Percentiles rank a stretch among this genome's conserved stretches.
Conservation (phyloP, 2,797 vertebrate genomes). For the Hydrolagus colliei region DNA sequence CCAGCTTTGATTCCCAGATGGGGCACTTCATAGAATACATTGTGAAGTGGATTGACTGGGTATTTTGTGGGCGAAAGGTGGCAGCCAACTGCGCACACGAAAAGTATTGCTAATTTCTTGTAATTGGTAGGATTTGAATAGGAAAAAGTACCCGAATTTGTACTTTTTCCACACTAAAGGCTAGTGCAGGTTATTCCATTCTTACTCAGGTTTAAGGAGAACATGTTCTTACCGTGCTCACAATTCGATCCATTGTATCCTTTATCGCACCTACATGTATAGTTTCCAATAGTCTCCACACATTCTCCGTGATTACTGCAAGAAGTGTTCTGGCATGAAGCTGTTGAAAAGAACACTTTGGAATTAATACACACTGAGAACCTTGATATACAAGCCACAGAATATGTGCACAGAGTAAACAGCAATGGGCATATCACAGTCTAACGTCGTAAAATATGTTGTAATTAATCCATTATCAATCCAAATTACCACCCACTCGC, state of each 20-base stretch:
- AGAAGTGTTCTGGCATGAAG: constrained; percentile 55
- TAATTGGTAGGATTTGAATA: no score
- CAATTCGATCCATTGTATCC: constrained; percentile 62
- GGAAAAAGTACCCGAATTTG: no score
- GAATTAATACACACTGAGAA: neutral
- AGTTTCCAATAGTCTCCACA: constrained; percentile 66
- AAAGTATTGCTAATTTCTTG: no score
- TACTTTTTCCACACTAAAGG: no score
- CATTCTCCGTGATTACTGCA: constrained; percentile 61
- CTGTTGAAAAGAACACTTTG: constrained; percentile 40
- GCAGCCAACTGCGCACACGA: no score
- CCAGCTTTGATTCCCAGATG: no score
- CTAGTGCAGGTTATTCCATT: neutral
- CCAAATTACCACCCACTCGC: no score
- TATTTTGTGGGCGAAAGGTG: no score
- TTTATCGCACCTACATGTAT: constrained; percentile 53
- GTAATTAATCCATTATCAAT: neutral
- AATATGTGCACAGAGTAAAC: neutral
- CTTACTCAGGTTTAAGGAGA: neutral
- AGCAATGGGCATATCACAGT: neutral
- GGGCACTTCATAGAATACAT: no score
- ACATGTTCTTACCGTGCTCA: constrained; percentile 50
- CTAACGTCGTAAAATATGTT: neutral
- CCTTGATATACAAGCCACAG: no score
- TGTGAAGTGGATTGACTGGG: no score